Evolutionary conservation across 2,113 vertebrate species (phyloP).

Genomic region (Anarrhichthys ocellatus): DNA sequence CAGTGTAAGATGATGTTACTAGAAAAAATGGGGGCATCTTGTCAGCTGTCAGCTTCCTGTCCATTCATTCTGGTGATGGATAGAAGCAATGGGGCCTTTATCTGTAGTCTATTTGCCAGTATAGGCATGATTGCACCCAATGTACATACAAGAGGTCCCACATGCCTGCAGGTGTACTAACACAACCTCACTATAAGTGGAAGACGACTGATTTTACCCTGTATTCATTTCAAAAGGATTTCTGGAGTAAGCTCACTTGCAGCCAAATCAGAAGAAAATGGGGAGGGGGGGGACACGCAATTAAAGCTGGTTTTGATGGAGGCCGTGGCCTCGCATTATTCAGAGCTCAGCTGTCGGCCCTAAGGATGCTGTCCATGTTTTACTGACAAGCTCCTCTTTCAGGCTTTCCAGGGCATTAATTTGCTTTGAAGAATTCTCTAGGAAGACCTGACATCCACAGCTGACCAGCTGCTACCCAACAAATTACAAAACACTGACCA

Average conservation of each 20-base stretch:
- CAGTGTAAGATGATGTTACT: slow-evolving; percentile 44
- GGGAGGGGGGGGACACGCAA: slow-evolving; percentile 27
- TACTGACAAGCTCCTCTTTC: slow-evolving; percentile 52
- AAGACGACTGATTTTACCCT: slow-evolving; percentile 61
- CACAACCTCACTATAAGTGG: slow-evolving; percentile 30
- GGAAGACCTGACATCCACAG: neutral
- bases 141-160: neutral
- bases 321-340: slow-evolving; percentile 68
- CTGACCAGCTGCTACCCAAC: neutral
- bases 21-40: slow-evolving; percentile 40
- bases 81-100: slow-evolving; percentile 53
- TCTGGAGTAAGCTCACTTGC: slow-evolving; percentile 23
- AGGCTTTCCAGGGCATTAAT: slow-evolving; percentile 19
- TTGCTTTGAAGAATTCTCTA: slow-evolving; percentile 34
- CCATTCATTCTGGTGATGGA: slow-evolving; percentile 66
- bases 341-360: slow-evolving; percentile 39
- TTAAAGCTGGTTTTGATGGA: slow-evolving; percentile 69
- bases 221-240: slow-evolving; percentile 58
- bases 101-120: neutral
- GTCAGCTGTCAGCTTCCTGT: slow-evolving; percentile 65
- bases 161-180: neutral
- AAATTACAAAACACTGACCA: neutral
- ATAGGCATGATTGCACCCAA: slow-evolving; percentile 3
- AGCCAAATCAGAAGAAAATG: slow-evolving; percentile 38
- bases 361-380: slow-evolving; percentile 57